These are phyloP conservation scores for Erythrolamprus reginae DNA, from an alignment of 2,113 vertebrate species.

Conservation along the genomic window DNA sequence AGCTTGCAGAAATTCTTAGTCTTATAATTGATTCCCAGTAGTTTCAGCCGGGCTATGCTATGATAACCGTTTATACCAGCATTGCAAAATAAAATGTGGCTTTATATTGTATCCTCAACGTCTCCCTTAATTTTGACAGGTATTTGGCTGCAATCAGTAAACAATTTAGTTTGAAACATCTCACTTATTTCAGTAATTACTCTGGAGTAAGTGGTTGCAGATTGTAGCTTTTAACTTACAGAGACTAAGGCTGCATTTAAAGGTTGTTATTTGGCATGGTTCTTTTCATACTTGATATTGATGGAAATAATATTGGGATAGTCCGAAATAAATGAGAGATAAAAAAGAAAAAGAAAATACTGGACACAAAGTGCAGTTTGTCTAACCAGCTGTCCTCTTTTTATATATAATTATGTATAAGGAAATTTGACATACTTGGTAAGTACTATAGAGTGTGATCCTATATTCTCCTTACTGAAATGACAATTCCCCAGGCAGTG, in stretches of 20 bases:
- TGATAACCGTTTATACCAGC: slow-evolving; percentile 1
- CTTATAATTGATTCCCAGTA: slow-evolving; percentile 30
- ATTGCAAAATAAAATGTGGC: slow-evolving; percentile 24
- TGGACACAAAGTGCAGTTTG: not conserved
- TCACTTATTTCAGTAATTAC: not conserved
- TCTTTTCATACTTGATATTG: not conserved
- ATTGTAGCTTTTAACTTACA: slow-evolving; percentile 1
- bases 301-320: not conserved
- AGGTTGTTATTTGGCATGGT: not conserved
- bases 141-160: slow-evolving; percentile 12
- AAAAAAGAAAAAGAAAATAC: not conserved
- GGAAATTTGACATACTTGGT: not conserved
- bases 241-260: not conserved
- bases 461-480: not conserved
- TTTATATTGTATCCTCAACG: not conserved
- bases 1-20: slow-evolving; percentile 27
- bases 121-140: slow-evolving; percentile 12
- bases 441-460: not conserved
- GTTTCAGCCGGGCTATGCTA: slow-evolving; percentile 17
- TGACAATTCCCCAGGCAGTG: not conserved
- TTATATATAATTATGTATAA: not conserved
- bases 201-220: not conserved
- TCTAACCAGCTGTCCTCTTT: not conserved
- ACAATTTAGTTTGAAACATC: slow-evolving; percentile 11
- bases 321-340: not conserved